Evolutionary conservation across 1,140 invertebrate species (phyloP), one percentile per base, ranked within the genome.

Genomic region (Phymastichus coffea): DNA sequence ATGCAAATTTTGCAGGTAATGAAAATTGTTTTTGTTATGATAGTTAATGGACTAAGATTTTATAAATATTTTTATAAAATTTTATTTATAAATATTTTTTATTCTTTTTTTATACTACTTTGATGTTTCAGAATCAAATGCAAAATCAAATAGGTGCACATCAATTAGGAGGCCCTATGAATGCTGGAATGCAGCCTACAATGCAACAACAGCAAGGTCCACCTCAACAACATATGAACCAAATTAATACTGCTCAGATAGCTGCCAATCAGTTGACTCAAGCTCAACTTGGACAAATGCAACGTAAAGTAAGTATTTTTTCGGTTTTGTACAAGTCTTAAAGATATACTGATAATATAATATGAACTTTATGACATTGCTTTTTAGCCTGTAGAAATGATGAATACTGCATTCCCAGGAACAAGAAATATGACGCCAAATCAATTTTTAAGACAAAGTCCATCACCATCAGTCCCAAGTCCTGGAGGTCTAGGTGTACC

Each of bases 401-500:
- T 80, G 65, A 80, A 78, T 49, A 67, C 77, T 19, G 77, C 78
- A 15, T 82, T 81, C 65, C 71, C 75, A 20, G 80, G 80, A 28
- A 78, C 82, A 10, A 67, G 86, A 8, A 86, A 84, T 40, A 82
- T 85, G 2, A 83, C 84, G 3, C 85, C 87, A 2, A 84, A 78
- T 65, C 86, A 88, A 73, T 89, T 88, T 73, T 75, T 88, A 48
- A 70, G 85, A 14, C 87, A 88, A 67, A 88, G 86, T 67, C 88
- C 87, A 10, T 86, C 85, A 7, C 85, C 86, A 4, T 87, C 86
- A 12, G 87, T 85, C n/a, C 85, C 86, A 15, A 87, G 86, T 61
- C 87, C 87, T 2, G 85, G 83, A 63, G 81, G 81, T 43, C 80
- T 87, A 73, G 81, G 82, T 38, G 85, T 83, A 10, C 84, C 85